Base-by-base conservation (phyloP, 2,888 invertebrate genomes). In the Hololepta plana region DNA sequence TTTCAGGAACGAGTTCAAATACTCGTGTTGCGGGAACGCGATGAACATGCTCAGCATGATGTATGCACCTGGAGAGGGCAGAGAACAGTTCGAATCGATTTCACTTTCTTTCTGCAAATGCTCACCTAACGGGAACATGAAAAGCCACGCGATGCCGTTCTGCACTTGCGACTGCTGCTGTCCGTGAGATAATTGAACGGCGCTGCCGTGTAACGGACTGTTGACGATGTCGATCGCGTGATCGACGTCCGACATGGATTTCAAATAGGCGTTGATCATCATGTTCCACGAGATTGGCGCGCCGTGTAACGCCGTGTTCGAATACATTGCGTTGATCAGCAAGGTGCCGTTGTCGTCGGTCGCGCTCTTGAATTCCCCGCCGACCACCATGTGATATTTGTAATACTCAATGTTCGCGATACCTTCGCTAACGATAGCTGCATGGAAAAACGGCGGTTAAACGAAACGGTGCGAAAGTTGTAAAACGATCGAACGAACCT, bases 11-110 rank as follows among this genome's bases (percentile, higher is more conserved):
- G 67, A 68, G 2, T 61, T 57, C 4, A 47, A 44, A 6, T 66
- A 59, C 49, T 82, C 81, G 27, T 54, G 53, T 35, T 69, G 62
- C 3, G 75, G 70, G 29, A 76, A 62, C 1, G 65, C 47, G 2
- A 68, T 55, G 32, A 65, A 66, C 37, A 65, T 56, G 1, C 60
- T 53, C 10, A 53, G 40, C n/a, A 64, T 48, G 12, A 62, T 44
- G 5, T 62, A 40, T 8, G 57, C 37, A 24, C 47, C 51, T 44
- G 47, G 13, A 55, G 55, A 27, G 23, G 23, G 3, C 12, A 28
- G 9, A 10, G 15, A 7, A 26, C 4, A 26, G 17, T 8, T 8
- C 2, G 8, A 8, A 5, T 11, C 10, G 26, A 21, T n/a, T n/a
- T n/a, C n/a, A n/a, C n/a, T n/a, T n/a, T n/a, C n/a, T n/a, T n/a